These are phyloP conservation scores for Urophycis tenuis DNA, from an alignment of 2,797 vertebrate species.

Conservation along the genomic window DNA sequence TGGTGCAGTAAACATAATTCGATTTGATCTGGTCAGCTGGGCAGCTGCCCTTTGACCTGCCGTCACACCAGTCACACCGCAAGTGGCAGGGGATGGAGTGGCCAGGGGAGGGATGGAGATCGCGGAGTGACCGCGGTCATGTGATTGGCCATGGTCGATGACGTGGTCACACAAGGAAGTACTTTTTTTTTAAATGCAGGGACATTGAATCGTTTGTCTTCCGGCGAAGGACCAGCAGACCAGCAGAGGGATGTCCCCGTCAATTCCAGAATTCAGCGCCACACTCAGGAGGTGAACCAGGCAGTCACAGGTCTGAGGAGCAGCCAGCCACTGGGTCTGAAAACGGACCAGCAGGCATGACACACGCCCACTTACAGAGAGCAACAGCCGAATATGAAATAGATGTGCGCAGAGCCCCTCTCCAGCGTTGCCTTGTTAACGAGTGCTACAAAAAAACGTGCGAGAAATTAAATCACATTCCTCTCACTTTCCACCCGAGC, in stretches of 20 bases:
- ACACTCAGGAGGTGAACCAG: not conserved
- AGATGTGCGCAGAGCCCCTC: not conserved
- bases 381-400: not conserved
- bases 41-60: not conserved
- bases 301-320: not conserved
- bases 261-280: not conserved
- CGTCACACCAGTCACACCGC: not conserved
- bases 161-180: not conserved
- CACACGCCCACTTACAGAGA: not conserved
- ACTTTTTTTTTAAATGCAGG: not conserved
- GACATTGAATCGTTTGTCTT: not conserved
- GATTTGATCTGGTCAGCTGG: not conserved
- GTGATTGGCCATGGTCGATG: conserved; percentile 1
- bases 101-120: not conserved
- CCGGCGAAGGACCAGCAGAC: not conserved
- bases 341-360: too few relatives aligned
- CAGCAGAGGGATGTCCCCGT: not conserved
- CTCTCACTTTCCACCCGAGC: not conserved
- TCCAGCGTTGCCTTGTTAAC: not conserved
- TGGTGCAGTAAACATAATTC: too few relatives aligned
- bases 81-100: not conserved
- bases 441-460: not conserved
- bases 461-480: not conserved
- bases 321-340: not conserved
- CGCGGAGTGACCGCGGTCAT: not conserved